phyloP scores from a whole-genome alignment of 2,113 vertebrate genomes.

The Heterochromis multidens region DNA sequence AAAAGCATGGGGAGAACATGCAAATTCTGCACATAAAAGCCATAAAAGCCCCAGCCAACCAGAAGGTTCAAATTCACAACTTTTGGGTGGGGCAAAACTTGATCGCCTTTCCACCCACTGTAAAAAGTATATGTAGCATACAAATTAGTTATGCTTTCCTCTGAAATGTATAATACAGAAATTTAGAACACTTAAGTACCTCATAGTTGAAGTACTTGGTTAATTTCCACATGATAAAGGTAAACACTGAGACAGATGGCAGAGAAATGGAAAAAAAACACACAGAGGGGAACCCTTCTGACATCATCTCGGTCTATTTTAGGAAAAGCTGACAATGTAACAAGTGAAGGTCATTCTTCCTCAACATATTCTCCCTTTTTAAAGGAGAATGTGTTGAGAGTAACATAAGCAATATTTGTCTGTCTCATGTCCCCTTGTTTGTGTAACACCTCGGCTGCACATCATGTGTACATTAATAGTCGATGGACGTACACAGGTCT shows the following conservation, averaged over 20 bases:
- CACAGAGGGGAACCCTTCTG: slow-evolving; percentile 63
- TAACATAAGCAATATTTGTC: background rate
- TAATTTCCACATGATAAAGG: background rate
- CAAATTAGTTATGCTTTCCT: background rate
- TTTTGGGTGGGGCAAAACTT: background rate
- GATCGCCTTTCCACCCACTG: background rate
- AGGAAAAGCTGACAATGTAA: slow-evolving; percentile 20
- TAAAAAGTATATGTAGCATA: background rate
- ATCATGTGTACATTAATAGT: slow-evolving; percentile 45
- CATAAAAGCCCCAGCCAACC: background rate
- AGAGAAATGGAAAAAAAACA: slow-evolving; percentile 26
- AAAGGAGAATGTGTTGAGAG: background rate
- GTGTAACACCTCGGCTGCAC: slow-evolving; percentile 10
- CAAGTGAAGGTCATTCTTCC: background rate
- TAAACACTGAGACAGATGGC: slow-evolving; percentile 65
- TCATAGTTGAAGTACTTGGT: background rate
- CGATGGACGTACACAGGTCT: slow-evolving; percentile 18
- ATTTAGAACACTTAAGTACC: background rate
- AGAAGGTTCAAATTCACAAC: background rate
- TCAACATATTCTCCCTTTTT: background rate
- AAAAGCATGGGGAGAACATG: background rate
- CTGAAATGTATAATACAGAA: background rate
- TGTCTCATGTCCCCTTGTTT: background rate
- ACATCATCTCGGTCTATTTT: slow-evolving; percentile 67
- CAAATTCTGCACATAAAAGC: background rate